Conservation (phyloP, 2,113 vertebrate species). For the Agelaius tricolor region DNA sequence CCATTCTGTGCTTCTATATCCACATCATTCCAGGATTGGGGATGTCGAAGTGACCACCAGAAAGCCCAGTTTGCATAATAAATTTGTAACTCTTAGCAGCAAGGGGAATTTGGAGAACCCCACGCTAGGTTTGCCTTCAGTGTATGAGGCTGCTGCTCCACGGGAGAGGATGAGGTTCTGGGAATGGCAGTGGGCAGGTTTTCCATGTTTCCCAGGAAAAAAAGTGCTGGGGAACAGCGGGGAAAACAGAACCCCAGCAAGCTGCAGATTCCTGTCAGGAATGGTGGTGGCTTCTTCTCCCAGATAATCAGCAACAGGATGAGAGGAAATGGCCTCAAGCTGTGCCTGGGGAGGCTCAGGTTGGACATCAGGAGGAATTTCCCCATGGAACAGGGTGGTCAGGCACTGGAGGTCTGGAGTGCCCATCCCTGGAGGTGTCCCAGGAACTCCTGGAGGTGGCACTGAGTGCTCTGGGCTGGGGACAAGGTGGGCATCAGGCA, state of each 20-base stretch:
- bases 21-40: neutral
- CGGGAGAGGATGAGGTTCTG: neutral
- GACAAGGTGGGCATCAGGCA: neutral
- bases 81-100: neutral
- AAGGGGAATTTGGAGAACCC: neutral
- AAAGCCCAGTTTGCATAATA: neutral
- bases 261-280: neutral
- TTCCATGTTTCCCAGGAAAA: neutral
- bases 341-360: neutral
- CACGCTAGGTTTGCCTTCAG: accelerated
- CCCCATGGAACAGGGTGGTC: accelerated
- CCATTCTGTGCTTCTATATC: neutral
- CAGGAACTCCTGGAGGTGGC: neutral
- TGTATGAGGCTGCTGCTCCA: neutral
- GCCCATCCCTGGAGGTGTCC: neutral
- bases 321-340: neutral
- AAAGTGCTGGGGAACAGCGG: neutral
- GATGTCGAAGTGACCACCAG: neutral
- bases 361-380: neutral
- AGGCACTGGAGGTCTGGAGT: neutral
- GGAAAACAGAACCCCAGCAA: neutral
- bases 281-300: neutral
- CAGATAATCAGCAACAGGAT: too few relatives aligned
- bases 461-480: neutral
- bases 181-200: neutral